Base-by-base conservation (phyloP, 2,888 invertebrate species). In the Melinopterus prodromus region DNA sequence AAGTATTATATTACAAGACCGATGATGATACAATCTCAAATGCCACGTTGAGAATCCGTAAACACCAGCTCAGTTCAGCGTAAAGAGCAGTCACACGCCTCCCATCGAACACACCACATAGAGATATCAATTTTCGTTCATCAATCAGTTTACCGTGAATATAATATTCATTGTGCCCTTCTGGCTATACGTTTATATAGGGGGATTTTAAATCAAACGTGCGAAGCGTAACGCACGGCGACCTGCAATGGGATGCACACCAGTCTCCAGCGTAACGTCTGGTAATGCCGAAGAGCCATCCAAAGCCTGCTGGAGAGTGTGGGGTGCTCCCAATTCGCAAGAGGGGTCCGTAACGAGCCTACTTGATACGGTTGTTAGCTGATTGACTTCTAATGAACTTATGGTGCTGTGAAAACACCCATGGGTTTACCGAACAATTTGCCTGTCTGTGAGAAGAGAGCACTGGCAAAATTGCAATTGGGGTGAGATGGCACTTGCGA, bases 321-420 rank as follows among this genome's bases (percentile, higher is more conserved):
- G 53, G 80, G 75, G 74, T 69, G 70, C 74, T 16, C 7, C 35
- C 76, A 26, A 79, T 78, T 74, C 74, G 77, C 53, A 74, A 79
- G 77, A 79, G 76, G 78, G 82, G 80, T 76, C 74, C 74, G 79
- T 80, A 81, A 81, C 82, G 81, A 83, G 82, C 80, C 80, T 84
- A 84, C 84, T 87, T 87, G 86, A 86, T 86, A 84, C 85, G 84
- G 84, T 83, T 86, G 87, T 87, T 87, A 87, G 86, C 86, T 87
- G 88, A 89, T 89, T 88, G 88, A 88, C 88, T 88, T 88, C 86
- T 89, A 89, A 89, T 89, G 88, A 89, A 89, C 88, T 89, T 89
- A 88, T 86, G 86, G 86, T 87, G 88, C 53, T 87, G 85, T 85
- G 85, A 86, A 86, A 85, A 84, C 85, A 86, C 88, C 85, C 86